These are phyloP conservation scores for Drosophila busckii DNA, from an alignment of 1,140 invertebrate genomes.

Conservation along the genomic window DNA sequence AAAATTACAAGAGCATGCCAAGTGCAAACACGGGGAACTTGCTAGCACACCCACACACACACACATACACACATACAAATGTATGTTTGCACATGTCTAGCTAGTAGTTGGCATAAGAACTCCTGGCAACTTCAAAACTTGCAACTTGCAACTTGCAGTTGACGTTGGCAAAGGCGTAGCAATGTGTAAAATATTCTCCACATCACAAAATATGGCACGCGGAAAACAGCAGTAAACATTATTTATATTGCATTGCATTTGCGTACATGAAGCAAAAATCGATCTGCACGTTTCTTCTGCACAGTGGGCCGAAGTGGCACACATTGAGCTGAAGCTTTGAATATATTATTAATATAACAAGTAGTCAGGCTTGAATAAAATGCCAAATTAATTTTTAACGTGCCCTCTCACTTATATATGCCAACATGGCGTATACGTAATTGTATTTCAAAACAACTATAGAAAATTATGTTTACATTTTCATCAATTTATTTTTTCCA, in stretches of 20 bases:
- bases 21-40: conserved; percentile 62
- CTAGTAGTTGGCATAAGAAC: conserved; percentile 3
- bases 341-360: too few species aligned
- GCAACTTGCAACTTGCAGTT: conserved; percentile 34
- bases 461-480: too few species aligned
- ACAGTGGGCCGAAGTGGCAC: too few species aligned
- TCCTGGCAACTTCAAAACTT: conserved; percentile 4
- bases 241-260: conserved; percentile 36
- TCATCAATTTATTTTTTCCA: too few species aligned
- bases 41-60: conserved; percentile 25
- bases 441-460: too few species aligned
- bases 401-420: too few species aligned
- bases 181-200: conserved; percentile 57
- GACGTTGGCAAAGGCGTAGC: conserved; percentile 30
- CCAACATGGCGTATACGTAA: too few species aligned
- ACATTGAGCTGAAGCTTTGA: too few species aligned
- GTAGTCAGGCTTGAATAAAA: too few species aligned
- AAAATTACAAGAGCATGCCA: conserved; percentile 60
- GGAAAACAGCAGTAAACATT: conserved; percentile 55
- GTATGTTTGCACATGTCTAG: not conserved
- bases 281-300: too few species aligned
- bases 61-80: conserved; percentile 7
- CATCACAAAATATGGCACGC: conserved; percentile 56
- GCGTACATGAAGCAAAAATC: too few species aligned
- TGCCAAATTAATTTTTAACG: too few species aligned